These are phyloP conservation scores for Plagiodera versicolora DNA, from an alignment of 2,888 invertebrate species.

Conservation along the genomic window DNA sequence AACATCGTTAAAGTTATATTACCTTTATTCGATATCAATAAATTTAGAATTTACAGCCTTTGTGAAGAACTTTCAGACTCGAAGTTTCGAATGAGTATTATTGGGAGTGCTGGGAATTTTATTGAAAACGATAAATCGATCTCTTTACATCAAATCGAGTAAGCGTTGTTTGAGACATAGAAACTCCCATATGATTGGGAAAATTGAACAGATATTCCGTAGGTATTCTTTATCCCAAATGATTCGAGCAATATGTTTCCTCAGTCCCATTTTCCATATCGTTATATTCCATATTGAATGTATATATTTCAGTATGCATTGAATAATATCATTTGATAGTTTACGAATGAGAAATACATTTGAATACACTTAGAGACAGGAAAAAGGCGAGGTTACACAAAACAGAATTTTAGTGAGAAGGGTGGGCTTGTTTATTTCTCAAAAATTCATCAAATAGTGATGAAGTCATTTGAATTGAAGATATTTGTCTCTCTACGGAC, in stretches of 20 bases:
- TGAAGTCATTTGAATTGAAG: too few relatives aligned
- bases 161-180: not conserved
- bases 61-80: not conserved
- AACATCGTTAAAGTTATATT: not conserved
- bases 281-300: too few relatives aligned
- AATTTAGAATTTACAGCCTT: not conserved
- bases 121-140: constrained; percentile 1
- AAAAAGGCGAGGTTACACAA: too few relatives aligned
- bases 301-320: too few relatives aligned
- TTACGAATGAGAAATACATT: too few relatives aligned
- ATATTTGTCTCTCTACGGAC: too few relatives aligned
- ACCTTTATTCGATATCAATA: not conserved
- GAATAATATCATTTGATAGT: too few relatives aligned
- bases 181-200: not conserved
- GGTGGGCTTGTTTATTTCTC: too few relatives aligned
- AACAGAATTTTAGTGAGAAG: too few relatives aligned
- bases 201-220: not conserved
- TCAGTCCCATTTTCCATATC: not conserved
- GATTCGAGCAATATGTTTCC: not conserved
- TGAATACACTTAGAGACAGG: too few relatives aligned
- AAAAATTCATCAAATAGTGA: too few relatives aligned
- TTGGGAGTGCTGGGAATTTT: not conserved
- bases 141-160: not conserved
- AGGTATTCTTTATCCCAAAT: not conserved
- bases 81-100: not conserved